Conservation (phyloP, 64 coral and sea anemone species). For the Orbicella faveolata region DNA sequence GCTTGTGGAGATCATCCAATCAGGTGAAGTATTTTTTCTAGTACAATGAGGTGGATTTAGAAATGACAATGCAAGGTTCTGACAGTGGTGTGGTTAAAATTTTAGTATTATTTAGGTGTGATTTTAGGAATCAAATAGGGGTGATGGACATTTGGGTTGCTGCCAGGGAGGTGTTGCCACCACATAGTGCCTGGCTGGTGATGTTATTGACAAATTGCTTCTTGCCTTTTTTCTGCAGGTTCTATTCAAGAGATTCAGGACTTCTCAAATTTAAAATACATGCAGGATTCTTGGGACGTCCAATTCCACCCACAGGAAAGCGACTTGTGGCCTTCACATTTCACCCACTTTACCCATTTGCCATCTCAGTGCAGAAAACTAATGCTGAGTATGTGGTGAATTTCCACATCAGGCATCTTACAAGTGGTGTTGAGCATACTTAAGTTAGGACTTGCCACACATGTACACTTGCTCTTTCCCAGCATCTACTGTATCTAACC, state of each 20-base stretch:
- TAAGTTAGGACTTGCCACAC: background rate
- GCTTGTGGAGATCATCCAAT: constrained; percentile 99
- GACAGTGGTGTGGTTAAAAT: no score
- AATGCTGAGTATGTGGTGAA: constrained; percentile 99
- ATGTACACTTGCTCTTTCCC: background rate
- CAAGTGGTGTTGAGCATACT: constrained; percentile 69
- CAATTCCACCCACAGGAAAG: constrained; percentile 87
- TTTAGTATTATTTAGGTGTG: no score
- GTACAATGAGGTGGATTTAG: no score
- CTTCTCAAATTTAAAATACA: constrained; percentile 99
- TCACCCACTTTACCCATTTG: constrained; percentile 94
- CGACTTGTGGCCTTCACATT: constrained; percentile 97
- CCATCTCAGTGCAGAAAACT: constrained; percentile 97
- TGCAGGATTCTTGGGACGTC: constrained; percentile 94
- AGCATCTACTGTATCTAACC: no score
- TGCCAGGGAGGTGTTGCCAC: no score
- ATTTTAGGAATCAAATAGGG: no score
- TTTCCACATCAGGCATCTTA: constrained; percentile 93
- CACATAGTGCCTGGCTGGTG: no score
- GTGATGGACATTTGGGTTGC: no score
- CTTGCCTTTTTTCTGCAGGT: constrained; percentile 58
- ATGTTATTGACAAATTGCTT: background rate
- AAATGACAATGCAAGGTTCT: no score
- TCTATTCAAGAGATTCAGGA: constrained; percentile 98
- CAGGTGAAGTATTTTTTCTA: constrained; percentile 47